Evolutionary conservation across 2,888 invertebrate species (phyloP), one percentile per base, ranked within the genome.

Genomic region (Cryptophagus acutangulus): DNA sequence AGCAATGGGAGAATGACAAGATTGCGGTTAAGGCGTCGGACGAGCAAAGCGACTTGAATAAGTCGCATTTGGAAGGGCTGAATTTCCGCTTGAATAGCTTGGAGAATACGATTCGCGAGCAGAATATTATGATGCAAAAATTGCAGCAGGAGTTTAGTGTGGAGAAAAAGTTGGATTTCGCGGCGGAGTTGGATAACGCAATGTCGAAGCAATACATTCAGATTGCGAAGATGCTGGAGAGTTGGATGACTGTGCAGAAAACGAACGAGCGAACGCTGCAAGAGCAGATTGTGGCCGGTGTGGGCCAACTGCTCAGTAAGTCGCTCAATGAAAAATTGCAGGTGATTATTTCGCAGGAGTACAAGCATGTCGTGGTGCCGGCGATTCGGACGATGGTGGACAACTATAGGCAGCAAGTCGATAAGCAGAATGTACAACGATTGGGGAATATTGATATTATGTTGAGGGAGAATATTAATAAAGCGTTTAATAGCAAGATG

Each of bases 401-500:
- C 57, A 81, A 82, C 14, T 71, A 90, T 9, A 84, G 84, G 43
- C 74, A 76, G 36, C 82, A 87, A 59, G 71, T 92, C 51, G 83
- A 85, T 58, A 69, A 75, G 54, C 87, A 88, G 61, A 75, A 89
- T 46, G 76, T 81, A 20, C 77, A 78, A 66, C 86, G 84, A 71
- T 74, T 86, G 50, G 74, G 76, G 51, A 78, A 79, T 51, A 82
- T 85, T 39, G 90, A 91, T 70, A 71, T 76, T 33, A 73, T 86
- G 54, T 71, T 93, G 28, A 78, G 83, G 46, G 88, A 91, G 38
- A 89, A 85, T 66, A 81, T 93, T 46, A 75, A 78, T 15, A 87
- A 89, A 59, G 74, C 90, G 31, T 79, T 88, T 58, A 80, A 77
- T 57, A 88, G 85, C 66, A 85, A 87, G 77, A 88, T 87, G 62